A percentile compares a stretch with the other conserved stretches of the same genome.
Evolutionary conservation across 2,888 invertebrate genomes (phyloP).

Genomic region (Petrophora chlorosata): DNA sequence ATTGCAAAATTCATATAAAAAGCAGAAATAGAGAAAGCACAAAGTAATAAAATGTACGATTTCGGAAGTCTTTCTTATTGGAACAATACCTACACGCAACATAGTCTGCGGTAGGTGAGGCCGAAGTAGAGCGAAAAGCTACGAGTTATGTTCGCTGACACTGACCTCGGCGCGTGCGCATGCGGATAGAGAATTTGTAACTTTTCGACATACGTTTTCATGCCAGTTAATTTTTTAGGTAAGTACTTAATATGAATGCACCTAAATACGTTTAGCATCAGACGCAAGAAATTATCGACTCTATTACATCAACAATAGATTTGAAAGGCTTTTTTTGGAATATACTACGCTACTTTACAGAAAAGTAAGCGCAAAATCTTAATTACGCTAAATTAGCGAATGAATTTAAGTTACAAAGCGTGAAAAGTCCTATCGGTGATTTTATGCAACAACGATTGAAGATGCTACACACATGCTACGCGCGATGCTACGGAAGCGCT

Average conservation of each 20-base stretch:
- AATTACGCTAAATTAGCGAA: not conserved
- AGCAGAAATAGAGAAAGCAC: not conserved
- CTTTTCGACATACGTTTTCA: conserved; percentile 12
- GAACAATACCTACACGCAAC: conserved; percentile 6
- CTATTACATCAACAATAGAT: not conserved
- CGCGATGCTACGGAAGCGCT: conserved; percentile 14
- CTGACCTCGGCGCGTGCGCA: conserved; percentile 23
- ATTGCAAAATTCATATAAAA: not conserved
- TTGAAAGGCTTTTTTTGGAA: too few relatives aligned
- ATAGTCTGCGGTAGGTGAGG: not conserved
- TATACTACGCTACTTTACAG: too few relatives aligned
- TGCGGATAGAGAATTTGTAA: not conserved
- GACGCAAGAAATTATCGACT: not conserved
- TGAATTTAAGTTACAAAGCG: not conserved
- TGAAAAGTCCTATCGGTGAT: conserved; percentile 1
- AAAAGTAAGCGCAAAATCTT: too few relatives aligned
- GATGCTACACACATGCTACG: conserved; percentile 23
- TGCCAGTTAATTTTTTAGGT: not conserved
- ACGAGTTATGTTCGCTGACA: conserved; percentile 26
- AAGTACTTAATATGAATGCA: not conserved
- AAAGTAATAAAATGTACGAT: conserved; percentile 11
- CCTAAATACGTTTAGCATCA: not conserved
- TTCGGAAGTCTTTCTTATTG: conserved; percentile 24
- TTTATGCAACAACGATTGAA: conserved; percentile 1
- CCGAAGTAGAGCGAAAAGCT: conserved; percentile 25